These are phyloP conservation scores for Maconellicoccus hirsutus DNA, from an alignment of 1,140 invertebrate species.

Conservation along the genomic window DNA sequence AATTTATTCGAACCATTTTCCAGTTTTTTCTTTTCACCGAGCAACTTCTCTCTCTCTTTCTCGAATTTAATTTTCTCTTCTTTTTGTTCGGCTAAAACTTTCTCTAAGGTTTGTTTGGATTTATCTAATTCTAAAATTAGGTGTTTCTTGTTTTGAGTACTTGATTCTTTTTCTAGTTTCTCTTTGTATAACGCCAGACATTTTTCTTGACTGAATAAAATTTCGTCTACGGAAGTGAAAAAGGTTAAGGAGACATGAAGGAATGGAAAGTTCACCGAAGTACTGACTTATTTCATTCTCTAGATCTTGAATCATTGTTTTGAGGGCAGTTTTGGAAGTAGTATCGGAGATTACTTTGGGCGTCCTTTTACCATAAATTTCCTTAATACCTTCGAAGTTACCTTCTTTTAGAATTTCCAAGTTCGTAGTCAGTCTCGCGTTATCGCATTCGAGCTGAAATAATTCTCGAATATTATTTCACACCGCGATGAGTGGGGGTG, in stretches of 20 bases:
- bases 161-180: background rate
- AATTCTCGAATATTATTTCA: background rate
- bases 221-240: background rate
- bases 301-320: slow-evolving; percentile 63
- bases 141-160: background rate
- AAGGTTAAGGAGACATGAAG: background rate
- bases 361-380: slow-evolving; percentile 46
- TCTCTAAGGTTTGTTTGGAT: slow-evolving; percentile 38
- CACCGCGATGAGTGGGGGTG: background rate
- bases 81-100: slow-evolving; percentile 38
- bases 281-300: slow-evolving; percentile 60
- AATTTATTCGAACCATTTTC: slow-evolving; percentile 23
- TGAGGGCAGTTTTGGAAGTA: slow-evolving; percentile 56
- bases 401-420: slow-evolving; percentile 49
- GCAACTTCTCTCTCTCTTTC: slow-evolving; percentile 38
- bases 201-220: background rate
- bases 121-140: slow-evolving; percentile 36
- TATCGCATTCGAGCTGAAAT: slow-evolving; percentile 44
- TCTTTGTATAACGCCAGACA: background rate
- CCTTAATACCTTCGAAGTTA: slow-evolving; percentile 38
- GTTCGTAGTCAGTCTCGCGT: slow-evolving; percentile 43
- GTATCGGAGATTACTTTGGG: slow-evolving; percentile 56
- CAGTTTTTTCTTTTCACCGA: slow-evolving; percentile 29
- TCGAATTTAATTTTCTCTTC: slow-evolving; percentile 40
- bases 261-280: background rate